Evolutionary conservation across 1,140 invertebrate genomes (phyloP), one percentile per base, ranked within the genome.

Genomic region (Drosophila kurseongensis): DNA sequence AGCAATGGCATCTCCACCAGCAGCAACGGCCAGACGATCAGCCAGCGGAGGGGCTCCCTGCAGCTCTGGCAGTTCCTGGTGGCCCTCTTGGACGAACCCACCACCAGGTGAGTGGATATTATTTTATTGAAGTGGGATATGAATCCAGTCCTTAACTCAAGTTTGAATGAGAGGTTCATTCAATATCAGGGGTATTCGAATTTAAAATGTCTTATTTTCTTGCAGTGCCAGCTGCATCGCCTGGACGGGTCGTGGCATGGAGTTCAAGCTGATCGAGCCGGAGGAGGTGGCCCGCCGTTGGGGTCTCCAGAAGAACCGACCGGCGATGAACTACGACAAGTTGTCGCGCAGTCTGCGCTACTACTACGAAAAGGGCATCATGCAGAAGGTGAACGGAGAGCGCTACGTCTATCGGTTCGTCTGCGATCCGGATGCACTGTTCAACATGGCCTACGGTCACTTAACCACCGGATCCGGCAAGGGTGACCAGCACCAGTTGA

Each of bases 281-380:
- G 98, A 98, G 94, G 97, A 98, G 94, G 96, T 97, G 65, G 96
- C 96, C 9, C 93, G 96, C 29, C 93, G 96, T 47, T 97, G 96
- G 96, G 96, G 96, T 1, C 94, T 96, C 1, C 96, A 97, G 83
- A 97, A 97, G 91, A 97, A 99, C 92, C 93, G 98, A 5, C 98
- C 98, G 1, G 97, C 97, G 1, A 99, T 99, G 98, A 99, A 99
- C 93, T 99, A 99, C 91, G 98, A 99, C 92, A 99, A 99, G 92
- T 92, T 99, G 9, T 98, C 97, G 59, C 93, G 98, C 0, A 98
- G 98, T 0, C 93, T 99, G 8, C 94, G 98, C 9, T 99, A 99
- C 86, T 99, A 99, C 88, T 99, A 99, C 91, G 98, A 99, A 92
- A 99, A 99, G 92, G 98, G 98, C 23, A 99, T 99, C 90, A 99